Percentiles rank a stretch among this genome's conserved stretches.
Conservation (phyloP, 2,797 vertebrate species). For the Gambusia yucatana region DNA sequence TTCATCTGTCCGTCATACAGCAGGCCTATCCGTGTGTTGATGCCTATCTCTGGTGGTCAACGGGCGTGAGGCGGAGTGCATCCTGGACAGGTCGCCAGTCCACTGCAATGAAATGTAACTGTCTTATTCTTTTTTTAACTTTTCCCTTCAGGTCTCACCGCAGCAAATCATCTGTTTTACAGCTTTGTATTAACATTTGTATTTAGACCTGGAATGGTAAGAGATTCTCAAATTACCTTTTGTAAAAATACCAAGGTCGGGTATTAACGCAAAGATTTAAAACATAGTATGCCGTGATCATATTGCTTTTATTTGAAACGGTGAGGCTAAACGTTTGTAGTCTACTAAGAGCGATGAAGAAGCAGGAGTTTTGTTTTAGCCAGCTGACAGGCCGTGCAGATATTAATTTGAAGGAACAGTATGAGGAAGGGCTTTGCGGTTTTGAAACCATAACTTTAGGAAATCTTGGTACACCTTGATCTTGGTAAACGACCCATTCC, state of each 20-base stretch:
- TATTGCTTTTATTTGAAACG: not conserved
- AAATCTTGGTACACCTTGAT: not conserved
- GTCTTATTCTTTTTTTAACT: no score
- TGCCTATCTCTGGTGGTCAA: no score
- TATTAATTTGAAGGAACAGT: not conserved
- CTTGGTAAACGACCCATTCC: not conserved
- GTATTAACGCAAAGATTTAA: not conserved
- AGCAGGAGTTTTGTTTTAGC: not conserved
- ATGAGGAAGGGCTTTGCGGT: not conserved
- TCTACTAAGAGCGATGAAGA: not conserved
- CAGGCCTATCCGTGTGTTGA: no score
- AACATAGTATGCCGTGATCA: not conserved
- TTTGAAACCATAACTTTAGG: not conserved
- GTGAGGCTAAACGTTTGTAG: not conserved
- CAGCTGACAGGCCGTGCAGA: not conserved
- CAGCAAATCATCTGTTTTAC: not conserved
- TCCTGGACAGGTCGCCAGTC: no score
- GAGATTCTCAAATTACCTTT: not conserved
- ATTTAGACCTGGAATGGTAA: not conserved
- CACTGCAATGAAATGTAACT: no score
- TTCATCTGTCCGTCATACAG: no score
- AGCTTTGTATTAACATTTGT: not conserved
- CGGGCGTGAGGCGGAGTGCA: no score
- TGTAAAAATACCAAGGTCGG: not conserved
- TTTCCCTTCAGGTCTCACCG: no score